These are phyloP conservation scores for Pterophyllum scalare DNA, from an alignment of 2,113 vertebrate genomes.

Conservation along the genomic window DNA sequence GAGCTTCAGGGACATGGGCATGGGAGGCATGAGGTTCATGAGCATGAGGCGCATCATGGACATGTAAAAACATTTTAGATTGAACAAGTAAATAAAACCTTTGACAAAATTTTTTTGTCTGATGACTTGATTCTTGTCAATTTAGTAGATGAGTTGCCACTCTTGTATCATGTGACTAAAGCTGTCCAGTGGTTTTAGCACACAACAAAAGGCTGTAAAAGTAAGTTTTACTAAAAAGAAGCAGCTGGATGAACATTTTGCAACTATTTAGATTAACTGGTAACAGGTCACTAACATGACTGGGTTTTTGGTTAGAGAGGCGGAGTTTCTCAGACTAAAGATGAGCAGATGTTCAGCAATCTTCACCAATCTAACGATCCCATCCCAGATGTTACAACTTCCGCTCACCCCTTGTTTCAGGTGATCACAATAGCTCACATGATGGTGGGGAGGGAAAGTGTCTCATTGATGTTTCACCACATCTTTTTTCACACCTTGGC, in stretches of 20 bases:
- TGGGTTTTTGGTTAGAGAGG: too few species aligned
- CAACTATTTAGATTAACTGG: too few species aligned
- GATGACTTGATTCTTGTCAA: not conserved
- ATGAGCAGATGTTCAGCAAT: too few species aligned
- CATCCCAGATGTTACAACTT: too few species aligned
- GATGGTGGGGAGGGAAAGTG: too few species aligned
- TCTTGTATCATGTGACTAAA: not conserved
- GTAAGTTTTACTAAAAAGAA: not conserved
- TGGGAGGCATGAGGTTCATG: conserved; percentile 52
- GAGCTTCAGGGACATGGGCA: conserved; percentile 72
- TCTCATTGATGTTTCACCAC: too few species aligned
- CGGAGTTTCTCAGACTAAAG: too few species aligned
- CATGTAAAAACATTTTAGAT: conserved; percentile 41
- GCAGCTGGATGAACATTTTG: not conserved
- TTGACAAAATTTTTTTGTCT: conserved; percentile 9
- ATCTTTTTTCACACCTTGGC: too few species aligned
- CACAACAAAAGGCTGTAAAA: not conserved
- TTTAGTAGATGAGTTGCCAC: not conserved
- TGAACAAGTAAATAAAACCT: conserved; percentile 25
- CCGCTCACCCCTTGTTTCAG: too few species aligned
- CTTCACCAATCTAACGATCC: too few species aligned
- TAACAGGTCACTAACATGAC: too few species aligned
- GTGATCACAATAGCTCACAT: too few species aligned
- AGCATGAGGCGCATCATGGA: conserved; percentile 78
- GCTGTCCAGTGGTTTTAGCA: not conserved